These are phyloP conservation scores for Conops quadrifasciatus DNA, from an alignment of 2,888 invertebrate genomes.

Conservation along the genomic window DNA sequence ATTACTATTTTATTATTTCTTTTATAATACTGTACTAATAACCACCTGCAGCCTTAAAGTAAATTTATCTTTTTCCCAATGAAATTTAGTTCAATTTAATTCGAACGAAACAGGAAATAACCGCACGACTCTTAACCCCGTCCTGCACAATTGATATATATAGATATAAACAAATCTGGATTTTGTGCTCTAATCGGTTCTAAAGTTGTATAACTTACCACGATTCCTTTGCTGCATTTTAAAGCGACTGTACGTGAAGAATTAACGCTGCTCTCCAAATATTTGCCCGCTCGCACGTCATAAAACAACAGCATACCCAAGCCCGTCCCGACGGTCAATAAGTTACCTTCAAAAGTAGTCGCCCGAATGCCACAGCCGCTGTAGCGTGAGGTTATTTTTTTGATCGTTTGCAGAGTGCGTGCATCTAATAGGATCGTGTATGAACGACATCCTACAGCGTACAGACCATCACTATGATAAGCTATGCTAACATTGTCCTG, in stretches of 20 bases:
- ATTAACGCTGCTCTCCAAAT: slow-evolving; percentile 89
- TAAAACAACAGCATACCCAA: slow-evolving; percentile 92
- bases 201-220: slow-evolving; percentile 73
- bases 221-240: slow-evolving; percentile 88
- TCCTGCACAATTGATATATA: too few species aligned
- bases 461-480: slow-evolving; percentile 84
- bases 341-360: slow-evolving; percentile 87
- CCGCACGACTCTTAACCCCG: too few species aligned
- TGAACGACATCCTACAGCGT: slow-evolving; percentile 94
- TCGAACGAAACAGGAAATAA: too few species aligned
- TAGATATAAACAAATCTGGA: too few species aligned
- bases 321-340: slow-evolving; percentile 93
- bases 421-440: slow-evolving; percentile 91
- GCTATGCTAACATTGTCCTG: slow-evolving; percentile 95
- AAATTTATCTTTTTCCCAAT: too few species aligned
- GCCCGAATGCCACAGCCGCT: slow-evolving; percentile 93
- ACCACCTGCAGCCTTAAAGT: too few species aligned
- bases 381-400: slow-evolving; percentile 85
- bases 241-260: slow-evolving; percentile 87
- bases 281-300: slow-evolving; percentile 89
- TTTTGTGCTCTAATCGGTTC: too few species aligned
- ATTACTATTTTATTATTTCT: too few species aligned
- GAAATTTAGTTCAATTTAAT: too few species aligned
- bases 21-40: too few species aligned
- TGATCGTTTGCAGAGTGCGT: slow-evolving; percentile 81